Percentiles rank a stretch among this genome's conserved stretches.
Conservation (phyloP, 2,113 vertebrate genomes). For the Fulmarus glacialis region DNA sequence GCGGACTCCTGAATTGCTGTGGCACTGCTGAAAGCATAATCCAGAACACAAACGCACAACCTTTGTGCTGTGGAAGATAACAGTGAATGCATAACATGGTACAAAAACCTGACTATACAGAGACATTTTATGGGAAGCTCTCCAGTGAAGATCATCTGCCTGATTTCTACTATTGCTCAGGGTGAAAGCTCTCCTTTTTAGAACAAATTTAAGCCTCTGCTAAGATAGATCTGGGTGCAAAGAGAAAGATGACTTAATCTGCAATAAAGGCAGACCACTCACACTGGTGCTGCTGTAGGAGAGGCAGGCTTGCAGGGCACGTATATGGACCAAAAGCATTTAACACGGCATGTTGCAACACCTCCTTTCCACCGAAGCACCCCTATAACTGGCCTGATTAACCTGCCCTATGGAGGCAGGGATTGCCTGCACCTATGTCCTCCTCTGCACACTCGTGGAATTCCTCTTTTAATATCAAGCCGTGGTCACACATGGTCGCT, state of each 20-base stretch:
- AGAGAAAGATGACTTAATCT: neutral
- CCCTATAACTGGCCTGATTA: neutral
- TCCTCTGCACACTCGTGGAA: neutral
- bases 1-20: neutral
- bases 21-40: neutral
- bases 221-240: neutral
- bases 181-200: neutral
- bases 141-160: neutral
- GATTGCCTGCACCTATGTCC: neutral
- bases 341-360: accelerated
- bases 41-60: neutral
- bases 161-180: neutral
- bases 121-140: neutral
- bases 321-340: neutral
- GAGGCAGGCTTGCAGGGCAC: neutral
- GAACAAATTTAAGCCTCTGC: neutral
- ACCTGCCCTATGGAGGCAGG: neutral
- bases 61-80: neutral
- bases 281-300: neutral
- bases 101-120: neutral
- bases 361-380: neutral
- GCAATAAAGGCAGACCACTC: neutral
- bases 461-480: neutral
- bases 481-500: accelerated
- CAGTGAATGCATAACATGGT: neutral